Evolutionary conservation across 2,113 vertebrate species (phyloP), one percentile per base, ranked within the genome.

Genomic region (Syngnathoides biaculeatus): DNA sequence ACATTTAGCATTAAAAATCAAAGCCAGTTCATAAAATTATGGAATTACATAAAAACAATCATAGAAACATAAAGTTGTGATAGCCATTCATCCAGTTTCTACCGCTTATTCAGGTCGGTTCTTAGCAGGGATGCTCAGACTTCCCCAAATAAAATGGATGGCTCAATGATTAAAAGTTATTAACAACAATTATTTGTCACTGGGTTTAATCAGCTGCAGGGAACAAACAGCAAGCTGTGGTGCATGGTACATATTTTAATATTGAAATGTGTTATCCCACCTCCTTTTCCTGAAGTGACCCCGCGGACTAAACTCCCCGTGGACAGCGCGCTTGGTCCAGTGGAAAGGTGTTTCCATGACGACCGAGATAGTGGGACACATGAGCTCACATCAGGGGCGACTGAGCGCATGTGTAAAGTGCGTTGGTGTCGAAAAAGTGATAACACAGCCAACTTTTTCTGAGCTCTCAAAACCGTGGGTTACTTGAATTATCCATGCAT

Each of bases 321-420:
- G 14, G 55, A 57, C 15, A 57, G 53, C 80, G 90, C 81, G 87
- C 85, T 89, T 89, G 81, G 84, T 73, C 86, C 73, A 30, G 78
- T 53, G 78, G 69, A 60, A 80, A 56, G 80, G 74, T 27, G 76
- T 91, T 83, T 84, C 90, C 90, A 92, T 91, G 83, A 89, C 84
- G 89, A 91, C 89, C 59, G 77, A 82, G 69, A 88, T 68, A 63
- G 78, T 80, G 83, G 77, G 55, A 24, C 81, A 87, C 89, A 90
- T 84, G 77, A 74, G 81, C 71, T 85, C 67, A 83, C 22, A 14
- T 13, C 40, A 70, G 68, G 75, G 80, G 57, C 61, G 72, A 84
- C 48, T 74, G 73, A 77, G 73, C 71, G 77, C 52, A 53, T 53
- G 24, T 55, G 26, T 26, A 15, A 13, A 55, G 22, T 22, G 24